phyloP scores from a whole-genome alignment of 2,113 vertebrate genomes.

The Alaudala cheleensis region DNA sequence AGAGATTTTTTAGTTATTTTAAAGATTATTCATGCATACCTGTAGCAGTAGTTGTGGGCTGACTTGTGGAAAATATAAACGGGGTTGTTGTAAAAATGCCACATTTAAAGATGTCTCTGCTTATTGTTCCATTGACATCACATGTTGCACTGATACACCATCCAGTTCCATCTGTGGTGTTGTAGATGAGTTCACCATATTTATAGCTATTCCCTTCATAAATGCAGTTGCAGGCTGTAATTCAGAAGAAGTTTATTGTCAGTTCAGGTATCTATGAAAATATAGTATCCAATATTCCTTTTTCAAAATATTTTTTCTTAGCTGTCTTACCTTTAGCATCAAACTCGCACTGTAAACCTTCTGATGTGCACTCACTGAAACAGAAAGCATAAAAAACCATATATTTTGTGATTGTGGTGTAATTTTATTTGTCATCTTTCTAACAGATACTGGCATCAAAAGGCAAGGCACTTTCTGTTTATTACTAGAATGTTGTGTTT shows the following conservation, averaged over 20 bases:
- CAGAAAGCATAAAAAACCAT: background rate
- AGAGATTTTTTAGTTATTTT: background rate
- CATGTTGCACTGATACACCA: constrained; percentile 77
- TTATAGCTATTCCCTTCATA: constrained; percentile 70
- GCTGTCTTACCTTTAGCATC: constrained; percentile 61
- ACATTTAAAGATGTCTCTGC: constrained; percentile 46
- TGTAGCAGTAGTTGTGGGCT: constrained; percentile 5
- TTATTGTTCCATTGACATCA: constrained; percentile 63
- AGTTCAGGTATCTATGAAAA: background rate
- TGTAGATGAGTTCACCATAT: constrained; percentile 74
- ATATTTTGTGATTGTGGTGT: background rate
- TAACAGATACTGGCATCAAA: background rate
- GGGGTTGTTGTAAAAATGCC: background rate
- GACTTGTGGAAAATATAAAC: background rate
- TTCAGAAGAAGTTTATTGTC: background rate
- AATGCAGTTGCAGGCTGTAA: constrained; percentile 73
- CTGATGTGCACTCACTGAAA: constrained; percentile 67
- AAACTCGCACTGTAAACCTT: constrained; percentile 58
- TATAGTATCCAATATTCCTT: background rate
- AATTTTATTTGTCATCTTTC: background rate
- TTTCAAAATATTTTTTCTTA: background rate
- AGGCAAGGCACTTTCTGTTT: background rate
- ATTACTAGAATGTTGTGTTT: background rate
- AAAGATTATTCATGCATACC: constrained; percentile 10
- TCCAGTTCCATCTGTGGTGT: constrained; percentile 75